Evolutionary conservation across 2,797 vertebrate species (phyloP).

Genomic region (Sphenodon punctatus): DNA sequence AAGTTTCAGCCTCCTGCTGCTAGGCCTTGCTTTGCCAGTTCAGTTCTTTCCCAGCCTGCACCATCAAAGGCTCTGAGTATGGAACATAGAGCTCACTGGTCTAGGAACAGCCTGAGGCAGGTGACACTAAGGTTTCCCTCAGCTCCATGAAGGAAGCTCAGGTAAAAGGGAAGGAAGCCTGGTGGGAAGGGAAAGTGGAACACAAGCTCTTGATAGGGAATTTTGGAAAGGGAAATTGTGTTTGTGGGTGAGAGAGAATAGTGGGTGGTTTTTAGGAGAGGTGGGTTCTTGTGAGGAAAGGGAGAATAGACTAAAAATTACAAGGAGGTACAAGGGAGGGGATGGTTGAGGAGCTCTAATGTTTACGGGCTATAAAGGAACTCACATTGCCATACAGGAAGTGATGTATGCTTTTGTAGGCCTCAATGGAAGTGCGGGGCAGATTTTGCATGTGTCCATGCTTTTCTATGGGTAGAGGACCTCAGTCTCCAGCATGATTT

Average conservation of each 20-base stretch:
- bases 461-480: background rate
- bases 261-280: background rate
- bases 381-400: no score
- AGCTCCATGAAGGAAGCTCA: background rate
- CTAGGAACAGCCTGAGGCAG: no score
- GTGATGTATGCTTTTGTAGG: no score
- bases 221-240: background rate
- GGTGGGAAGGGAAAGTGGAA: background rate
- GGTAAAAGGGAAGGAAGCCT: background rate
- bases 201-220: background rate
- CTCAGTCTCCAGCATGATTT: background rate
- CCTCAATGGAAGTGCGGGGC: no score
- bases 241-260: background rate
- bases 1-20: no score
- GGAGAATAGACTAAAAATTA: background rate
- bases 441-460: no score
- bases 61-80: no score
- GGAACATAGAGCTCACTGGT: no score
- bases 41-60: no score
- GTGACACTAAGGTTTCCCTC: no score
- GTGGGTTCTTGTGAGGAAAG: background rate
- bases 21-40: no score
- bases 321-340: background rate
- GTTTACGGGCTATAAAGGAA: no score
- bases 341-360: background rate